Evolutionary conservation across 2,888 invertebrate species (phyloP).

Genomic region (Megastigmus dorsalis): DNA sequence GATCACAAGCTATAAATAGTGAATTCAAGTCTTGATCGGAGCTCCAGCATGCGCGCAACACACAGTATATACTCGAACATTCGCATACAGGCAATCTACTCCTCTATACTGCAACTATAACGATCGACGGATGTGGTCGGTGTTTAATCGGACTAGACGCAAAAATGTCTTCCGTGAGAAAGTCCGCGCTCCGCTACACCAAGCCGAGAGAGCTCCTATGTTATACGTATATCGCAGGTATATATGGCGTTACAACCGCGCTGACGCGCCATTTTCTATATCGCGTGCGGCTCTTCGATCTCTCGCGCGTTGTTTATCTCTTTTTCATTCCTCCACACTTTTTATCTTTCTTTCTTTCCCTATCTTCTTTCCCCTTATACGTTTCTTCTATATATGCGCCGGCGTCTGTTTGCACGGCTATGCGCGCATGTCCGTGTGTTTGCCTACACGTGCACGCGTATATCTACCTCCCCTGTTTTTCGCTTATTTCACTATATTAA

Average conservation of each 20-base stretch:
- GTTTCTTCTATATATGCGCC: no score
- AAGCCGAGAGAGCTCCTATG: constrained; percentile 21
- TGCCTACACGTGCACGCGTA: neutral
- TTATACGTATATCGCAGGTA: neutral
- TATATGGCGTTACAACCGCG: constrained; percentile 1
- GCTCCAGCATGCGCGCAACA: no score
- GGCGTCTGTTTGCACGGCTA: no score
- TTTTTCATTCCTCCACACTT: constrained; percentile 29
- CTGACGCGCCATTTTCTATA: constrained; percentile 44
- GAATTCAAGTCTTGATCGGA: neutral
- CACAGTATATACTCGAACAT: no score
- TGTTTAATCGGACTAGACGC: constrained; percentile 69
- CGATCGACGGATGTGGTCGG: constrained; percentile 73
- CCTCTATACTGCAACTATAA: constrained; percentile 60
- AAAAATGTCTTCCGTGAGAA: constrained; percentile 74
- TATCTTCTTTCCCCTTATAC: neutral
- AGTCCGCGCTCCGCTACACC: constrained; percentile 40
- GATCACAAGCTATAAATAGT: constrained; percentile 1
- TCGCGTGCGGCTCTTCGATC: constrained; percentile 36
- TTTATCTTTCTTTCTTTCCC: constrained; percentile 17
- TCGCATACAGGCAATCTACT: constrained; percentile 12
- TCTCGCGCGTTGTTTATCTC: constrained; percentile 20
- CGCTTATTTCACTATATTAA: no score
- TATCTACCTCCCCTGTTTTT: constrained; percentile 16
- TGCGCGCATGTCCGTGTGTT: neutral